Percentiles rank a stretch among this genome's conserved stretches.
These are phyloP conservation scores for Antechinus stuartii DNA, from an alignment of 2,113 vertebrate genomes.

Conservation along the genomic window DNA sequence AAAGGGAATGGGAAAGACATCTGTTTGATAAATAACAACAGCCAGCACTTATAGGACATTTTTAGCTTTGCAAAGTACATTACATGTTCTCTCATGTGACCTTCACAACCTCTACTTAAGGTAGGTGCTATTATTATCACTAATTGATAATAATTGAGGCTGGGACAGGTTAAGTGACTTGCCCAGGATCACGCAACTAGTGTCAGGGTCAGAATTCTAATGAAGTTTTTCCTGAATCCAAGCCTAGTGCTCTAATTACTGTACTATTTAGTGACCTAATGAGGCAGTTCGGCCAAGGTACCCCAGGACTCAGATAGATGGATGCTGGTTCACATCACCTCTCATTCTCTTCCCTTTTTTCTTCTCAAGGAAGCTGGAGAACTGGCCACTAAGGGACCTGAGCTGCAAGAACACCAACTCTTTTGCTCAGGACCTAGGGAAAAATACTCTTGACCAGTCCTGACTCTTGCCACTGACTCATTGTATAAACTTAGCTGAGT, in stretches of 20 bases:
- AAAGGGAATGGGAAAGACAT: not conserved
- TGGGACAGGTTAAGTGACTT: not conserved
- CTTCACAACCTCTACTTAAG: not conserved
- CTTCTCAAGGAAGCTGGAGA: not conserved
- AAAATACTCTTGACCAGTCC: not conserved
- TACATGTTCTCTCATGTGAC: not conserved
- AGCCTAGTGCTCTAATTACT: not conserved
- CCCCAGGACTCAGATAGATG: not conserved
- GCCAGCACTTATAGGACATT: not conserved
- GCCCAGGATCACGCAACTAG: not conserved
- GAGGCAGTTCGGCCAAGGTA: not conserved
- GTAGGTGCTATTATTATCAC: not conserved
- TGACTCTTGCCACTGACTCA: not conserved
- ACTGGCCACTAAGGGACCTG: not conserved
- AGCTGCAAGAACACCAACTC: not conserved
- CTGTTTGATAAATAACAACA: not conserved
- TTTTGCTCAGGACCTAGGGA: not conserved
- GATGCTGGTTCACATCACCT: not conserved
- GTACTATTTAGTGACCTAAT: not conserved
- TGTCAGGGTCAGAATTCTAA: not conserved
- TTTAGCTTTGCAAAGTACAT: not conserved
- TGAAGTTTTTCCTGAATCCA: not conserved
- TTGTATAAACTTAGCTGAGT: not conserved
- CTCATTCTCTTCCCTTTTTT: not conserved
- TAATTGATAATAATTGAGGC: not conserved